A percentile compares a stretch with the other conserved stretches of the same genome.
Conservation (phyloP, 1,140 invertebrate species). For the Bursaphelenchus mucronatus region DNA sequence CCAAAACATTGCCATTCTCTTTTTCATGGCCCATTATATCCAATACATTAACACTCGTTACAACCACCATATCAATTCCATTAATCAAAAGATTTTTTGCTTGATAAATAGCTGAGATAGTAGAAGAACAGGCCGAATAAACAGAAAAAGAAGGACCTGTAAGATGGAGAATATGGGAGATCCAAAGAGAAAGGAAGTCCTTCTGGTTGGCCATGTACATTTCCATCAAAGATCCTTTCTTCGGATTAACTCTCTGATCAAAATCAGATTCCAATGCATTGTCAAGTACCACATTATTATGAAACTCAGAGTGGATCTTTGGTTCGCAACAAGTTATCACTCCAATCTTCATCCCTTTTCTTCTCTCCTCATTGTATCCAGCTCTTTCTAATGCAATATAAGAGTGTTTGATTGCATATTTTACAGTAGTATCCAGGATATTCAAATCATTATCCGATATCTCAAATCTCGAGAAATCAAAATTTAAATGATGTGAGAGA, state of each 20-base stretch:
- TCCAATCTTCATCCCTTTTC: slow-evolving; percentile 12
- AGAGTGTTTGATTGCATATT: slow-evolving; percentile 4
- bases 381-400: slow-evolving; percentile 7
- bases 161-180: slow-evolving; percentile 25
- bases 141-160: slow-evolving; percentile 27
- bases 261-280: too few relatives aligned
- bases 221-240: slow-evolving; percentile 23
- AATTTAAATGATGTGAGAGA: not conserved
- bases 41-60: too few relatives aligned
- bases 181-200: slow-evolving; percentile 37
- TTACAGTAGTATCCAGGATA: not conserved
- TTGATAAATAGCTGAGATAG: slow-evolving; percentile 25
- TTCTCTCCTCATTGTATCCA: not conserved
- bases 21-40: slow-evolving; percentile 16
- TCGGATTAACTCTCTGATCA: not conserved
- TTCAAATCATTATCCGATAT: slow-evolving; percentile 5
- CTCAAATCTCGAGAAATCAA: slow-evolving; percentile 10
- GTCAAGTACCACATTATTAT: not conserved
- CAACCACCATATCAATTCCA: too few relatives aligned
- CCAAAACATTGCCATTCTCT: slow-evolving; percentile 24
- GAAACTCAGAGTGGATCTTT: not conserved
- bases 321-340: slow-evolving; percentile 32
- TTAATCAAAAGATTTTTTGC: slow-evolving; percentile 1
- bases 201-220: slow-evolving; percentile 38
- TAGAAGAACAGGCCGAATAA: slow-evolving; percentile 32